These are phyloP conservation scores for Theretra japonica DNA, from an alignment of 2,888 invertebrate species.

Conservation along the genomic window DNA sequence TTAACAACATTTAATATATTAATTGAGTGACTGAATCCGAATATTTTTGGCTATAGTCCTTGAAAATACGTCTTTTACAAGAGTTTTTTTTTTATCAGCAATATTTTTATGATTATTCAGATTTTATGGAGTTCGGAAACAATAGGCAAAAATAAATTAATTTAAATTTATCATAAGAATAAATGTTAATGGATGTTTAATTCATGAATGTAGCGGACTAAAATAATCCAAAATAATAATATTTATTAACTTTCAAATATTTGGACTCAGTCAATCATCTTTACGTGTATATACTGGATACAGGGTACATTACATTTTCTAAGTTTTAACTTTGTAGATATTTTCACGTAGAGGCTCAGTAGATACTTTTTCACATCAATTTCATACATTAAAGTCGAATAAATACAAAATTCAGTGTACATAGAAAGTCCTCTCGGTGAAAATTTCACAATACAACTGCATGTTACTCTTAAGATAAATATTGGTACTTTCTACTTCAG, in stretches of 20 bases:
- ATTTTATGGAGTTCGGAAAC: no score
- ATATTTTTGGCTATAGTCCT: background rate
- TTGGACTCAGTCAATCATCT: slow-evolving; percentile 40
- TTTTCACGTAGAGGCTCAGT: slow-evolving; percentile 13
- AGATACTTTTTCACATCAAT: background rate
- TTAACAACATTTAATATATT: slow-evolving; percentile 33
- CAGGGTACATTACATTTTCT: slow-evolving; percentile 41
- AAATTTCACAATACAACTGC: slow-evolving; percentile 49
- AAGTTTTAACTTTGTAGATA: slow-evolving; percentile 21
- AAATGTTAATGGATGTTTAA: no score
- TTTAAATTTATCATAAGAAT: no score
- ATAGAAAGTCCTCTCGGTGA: slow-evolving; percentile 28
- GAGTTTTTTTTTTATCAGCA: no score
- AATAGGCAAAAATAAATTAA: no score
- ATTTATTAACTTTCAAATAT: slow-evolving; percentile 23
- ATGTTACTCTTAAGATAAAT: slow-evolving; percentile 67
- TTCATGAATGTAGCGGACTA: no score
- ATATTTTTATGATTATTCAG: no score
- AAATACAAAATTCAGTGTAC: background rate
- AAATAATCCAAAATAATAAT: no score
- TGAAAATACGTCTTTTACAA: background rate
- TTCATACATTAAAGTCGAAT: background rate
- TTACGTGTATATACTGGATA: slow-evolving; percentile 46
- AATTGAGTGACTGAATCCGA: slow-evolving; percentile 22
- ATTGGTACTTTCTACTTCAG: slow-evolving; percentile 69